Conservation (phyloP, 2,888 invertebrate genomes). For the Sarcophaga caerulescens region DNA sequence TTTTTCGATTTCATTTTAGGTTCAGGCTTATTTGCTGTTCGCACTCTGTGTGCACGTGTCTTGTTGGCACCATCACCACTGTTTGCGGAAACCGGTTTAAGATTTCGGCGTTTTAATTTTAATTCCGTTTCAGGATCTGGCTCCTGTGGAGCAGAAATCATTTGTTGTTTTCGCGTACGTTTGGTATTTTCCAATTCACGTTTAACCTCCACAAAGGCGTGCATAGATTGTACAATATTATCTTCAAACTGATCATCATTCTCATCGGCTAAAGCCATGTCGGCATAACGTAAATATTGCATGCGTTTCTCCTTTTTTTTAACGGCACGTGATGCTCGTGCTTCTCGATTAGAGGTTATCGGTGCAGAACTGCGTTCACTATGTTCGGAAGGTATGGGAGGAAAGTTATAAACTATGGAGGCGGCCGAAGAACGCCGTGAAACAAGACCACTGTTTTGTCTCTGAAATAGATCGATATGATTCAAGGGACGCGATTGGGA, state of each 20-base stretch:
- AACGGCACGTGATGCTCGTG: conserved; percentile 37
- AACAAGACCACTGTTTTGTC: conserved; percentile 77
- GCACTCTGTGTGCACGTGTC: conserved; percentile 13
- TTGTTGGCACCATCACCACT: conserved; percentile 49
- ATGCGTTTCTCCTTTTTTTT: conserved; percentile 70
- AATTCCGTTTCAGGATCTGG: conserved; percentile 6
- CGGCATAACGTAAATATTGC: conserved; percentile 77
- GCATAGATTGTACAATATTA: conserved; percentile 78
- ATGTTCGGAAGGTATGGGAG: conserved; percentile 73
- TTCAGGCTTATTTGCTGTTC: conserved; percentile 39
- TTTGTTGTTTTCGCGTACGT: conserved; percentile 49
- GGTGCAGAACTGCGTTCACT: conserved; percentile 52
- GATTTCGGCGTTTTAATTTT: not conserved
- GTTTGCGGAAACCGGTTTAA: not conserved
- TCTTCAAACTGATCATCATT: conserved; percentile 74
- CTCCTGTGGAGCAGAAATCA: conserved; percentile 11
- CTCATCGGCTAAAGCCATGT: conserved; percentile 77
- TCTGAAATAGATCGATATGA: conserved; percentile 76
- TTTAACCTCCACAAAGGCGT: conserved; percentile 79
- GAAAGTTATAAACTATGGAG: conserved; percentile 78
- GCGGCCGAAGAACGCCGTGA: conserved; percentile 78
- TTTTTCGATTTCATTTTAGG: conserved; percentile 49
- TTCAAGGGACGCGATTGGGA: conserved; percentile 70
- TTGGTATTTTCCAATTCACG: conserved; percentile 75
- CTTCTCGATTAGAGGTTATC: conserved; percentile 40